Conservation (phyloP, 1,140 invertebrate genomes). For the Drosophila burlai region DNA sequence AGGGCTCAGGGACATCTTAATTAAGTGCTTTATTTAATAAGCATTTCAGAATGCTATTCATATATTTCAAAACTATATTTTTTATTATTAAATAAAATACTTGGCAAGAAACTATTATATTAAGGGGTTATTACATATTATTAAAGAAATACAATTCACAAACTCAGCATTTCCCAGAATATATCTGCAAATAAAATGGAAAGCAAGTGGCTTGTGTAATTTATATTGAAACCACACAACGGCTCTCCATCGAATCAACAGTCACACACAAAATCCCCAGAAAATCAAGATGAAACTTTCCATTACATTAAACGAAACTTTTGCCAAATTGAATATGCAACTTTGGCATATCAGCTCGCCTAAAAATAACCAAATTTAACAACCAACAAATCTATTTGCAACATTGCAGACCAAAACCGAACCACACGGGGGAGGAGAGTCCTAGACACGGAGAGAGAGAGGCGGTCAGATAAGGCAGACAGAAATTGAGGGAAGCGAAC, state of each 20-base stretch:
- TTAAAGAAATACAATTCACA: background rate
- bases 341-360: slow-evolving; percentile 50
- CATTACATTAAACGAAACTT: slow-evolving; percentile 48
- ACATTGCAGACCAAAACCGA: slow-evolving; percentile 60
- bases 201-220: slow-evolving; percentile 4
- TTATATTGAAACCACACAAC: slow-evolving; percentile 1
- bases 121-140: background rate
- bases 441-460: background rate
- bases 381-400: slow-evolving; percentile 62
- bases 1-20: background rate
- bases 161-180: background rate
- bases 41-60: too few relatives aligned
- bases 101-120: background rate
- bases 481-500: slow-evolving; percentile 28
- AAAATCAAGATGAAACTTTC: slow-evolving; percentile 27
- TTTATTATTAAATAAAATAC: background rate
- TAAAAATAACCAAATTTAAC: slow-evolving; percentile 54
- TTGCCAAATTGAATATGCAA: slow-evolving; percentile 46
- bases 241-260: slow-evolving; percentile 4
- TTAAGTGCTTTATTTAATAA: background rate
- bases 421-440: slow-evolving; percentile 8
- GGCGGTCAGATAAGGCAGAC: slow-evolving; percentile 15
- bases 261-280: background rate
- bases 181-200: background rate
- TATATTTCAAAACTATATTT: background rate